These are phyloP conservation scores for Andrena cerasifolii DNA, from an alignment of 1,140 invertebrate species.

Conservation along the genomic window DNA sequence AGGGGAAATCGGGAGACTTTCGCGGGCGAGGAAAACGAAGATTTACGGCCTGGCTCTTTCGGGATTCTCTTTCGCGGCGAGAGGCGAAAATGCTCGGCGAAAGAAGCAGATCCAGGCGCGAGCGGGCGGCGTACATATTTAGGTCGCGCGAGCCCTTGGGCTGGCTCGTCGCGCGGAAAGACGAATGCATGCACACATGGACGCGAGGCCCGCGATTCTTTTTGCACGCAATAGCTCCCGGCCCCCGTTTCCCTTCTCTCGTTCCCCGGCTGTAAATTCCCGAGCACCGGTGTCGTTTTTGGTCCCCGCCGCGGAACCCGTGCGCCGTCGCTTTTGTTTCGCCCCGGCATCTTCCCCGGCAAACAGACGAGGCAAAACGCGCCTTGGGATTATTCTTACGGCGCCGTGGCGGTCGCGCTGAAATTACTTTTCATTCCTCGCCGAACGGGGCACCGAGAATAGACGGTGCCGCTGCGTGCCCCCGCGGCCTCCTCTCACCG, in stretches of 20 bases:
- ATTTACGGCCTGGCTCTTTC: constrained; percentile 53
- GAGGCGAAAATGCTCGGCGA: constrained; percentile 27
- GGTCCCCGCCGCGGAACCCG: constrained; percentile 16
- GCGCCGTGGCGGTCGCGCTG: background rate
- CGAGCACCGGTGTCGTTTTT: constrained; percentile 29
- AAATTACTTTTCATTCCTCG: background rate
- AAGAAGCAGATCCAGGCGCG: constrained; percentile 2
- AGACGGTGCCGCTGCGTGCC: background rate
- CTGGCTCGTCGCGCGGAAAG: constrained; percentile 25
- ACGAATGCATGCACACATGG: constrained; percentile 45
- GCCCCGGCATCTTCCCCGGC: background rate
- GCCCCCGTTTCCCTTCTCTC: background rate
- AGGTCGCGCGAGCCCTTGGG: constrained; percentile 45
- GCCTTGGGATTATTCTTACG: constrained; percentile 29
- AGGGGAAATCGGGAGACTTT: constrained; percentile 57
- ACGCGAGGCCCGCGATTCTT: constrained; percentile 6
- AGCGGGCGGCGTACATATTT: constrained; percentile 42
- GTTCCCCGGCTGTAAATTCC: constrained; percentile 54
- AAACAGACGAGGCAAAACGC: background rate
- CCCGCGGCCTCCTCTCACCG: too few species aligned
- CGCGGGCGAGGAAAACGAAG: constrained; percentile 52
- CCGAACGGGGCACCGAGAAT: background rate
- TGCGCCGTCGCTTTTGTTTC: constrained; percentile 25
- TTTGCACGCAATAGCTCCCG: constrained; percentile 22
- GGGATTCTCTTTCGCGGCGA: constrained; percentile 20